Percentiles rank a stretch among this genome's conserved stretches.
phyloP scores from a whole-genome alignment of 2,113 vertebrate species.

The Sinocyclocheilus rhinocerous region DNA sequence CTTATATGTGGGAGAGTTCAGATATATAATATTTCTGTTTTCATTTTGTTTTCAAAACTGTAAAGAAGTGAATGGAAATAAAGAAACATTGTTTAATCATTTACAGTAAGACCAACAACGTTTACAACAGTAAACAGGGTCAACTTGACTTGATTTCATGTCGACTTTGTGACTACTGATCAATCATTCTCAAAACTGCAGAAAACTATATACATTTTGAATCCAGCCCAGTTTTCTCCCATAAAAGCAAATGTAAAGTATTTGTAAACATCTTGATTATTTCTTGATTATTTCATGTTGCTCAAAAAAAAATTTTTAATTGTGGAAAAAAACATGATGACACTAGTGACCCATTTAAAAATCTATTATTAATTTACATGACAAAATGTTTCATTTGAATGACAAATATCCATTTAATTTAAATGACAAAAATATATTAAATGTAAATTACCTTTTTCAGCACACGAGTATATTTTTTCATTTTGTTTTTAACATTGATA shows the following conservation, averaged over 20 bases:
- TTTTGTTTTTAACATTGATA: no score
- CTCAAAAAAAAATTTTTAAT: no score
- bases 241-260: not conserved
- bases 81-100: not conserved
- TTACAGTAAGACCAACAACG: not conserved
- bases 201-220: not conserved
- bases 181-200: not conserved
- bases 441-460: not conserved
- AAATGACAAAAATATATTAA: not conserved
- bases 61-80: not conserved
- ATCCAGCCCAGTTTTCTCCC: not conserved
- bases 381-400: no score
- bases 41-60: not conserved
- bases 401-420: no score
- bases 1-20: not conserved
- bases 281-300: no score
- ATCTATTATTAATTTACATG: not conserved
- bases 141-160: not conserved
- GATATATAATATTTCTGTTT: not conserved
- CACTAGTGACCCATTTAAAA: not conserved
- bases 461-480: not conserved
- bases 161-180: not conserved
- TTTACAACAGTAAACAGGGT: not conserved
- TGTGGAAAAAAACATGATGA: not conserved
- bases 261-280: no score